These are phyloP conservation scores for Xestia c-nigrum DNA, from an alignment of 2,888 invertebrate genomes.

Conservation along the genomic window DNA sequence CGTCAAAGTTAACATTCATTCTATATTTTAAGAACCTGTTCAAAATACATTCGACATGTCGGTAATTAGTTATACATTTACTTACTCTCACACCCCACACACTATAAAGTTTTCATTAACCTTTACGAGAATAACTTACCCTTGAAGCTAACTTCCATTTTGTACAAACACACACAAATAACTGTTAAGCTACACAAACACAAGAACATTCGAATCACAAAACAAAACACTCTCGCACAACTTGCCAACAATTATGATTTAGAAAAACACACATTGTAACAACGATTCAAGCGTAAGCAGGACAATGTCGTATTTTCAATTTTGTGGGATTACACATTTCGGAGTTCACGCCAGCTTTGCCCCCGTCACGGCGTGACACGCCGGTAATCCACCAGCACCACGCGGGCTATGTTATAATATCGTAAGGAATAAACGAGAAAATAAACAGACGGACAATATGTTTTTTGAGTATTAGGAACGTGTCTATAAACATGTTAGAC, in stretches of 20 bases:
- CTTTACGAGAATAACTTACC: neutral
- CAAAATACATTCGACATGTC: neutral
- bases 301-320: slow-evolving; percentile 74
- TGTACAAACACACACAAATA: neutral
- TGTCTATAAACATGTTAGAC: slow-evolving; percentile 44
- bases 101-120: neutral
- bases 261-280: slow-evolving; percentile 54
- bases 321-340: slow-evolving; percentile 71
- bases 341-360: slow-evolving; percentile 69
- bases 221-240: slow-evolving; percentile 30
- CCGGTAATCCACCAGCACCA: slow-evolving; percentile 64
- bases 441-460: slow-evolving; percentile 56
- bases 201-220: slow-evolving; percentile 1
- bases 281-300: slow-evolving; percentile 59
- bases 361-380: slow-evolving; percentile 68
- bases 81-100: neutral
- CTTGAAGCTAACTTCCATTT: neutral
- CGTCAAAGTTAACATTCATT: neutral
- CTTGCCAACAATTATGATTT: slow-evolving; percentile 57
- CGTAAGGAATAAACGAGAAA: slow-evolving; percentile 50
- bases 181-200: neutral
- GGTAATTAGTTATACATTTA: neutral
- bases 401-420: slow-evolving; percentile 59
- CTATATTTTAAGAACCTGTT: neutral
- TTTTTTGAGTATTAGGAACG: slow-evolving; percentile 54